These are phyloP conservation scores for Semnornis frantzii DNA, from an alignment of 2,113 vertebrate species.

Conservation along the genomic window DNA sequence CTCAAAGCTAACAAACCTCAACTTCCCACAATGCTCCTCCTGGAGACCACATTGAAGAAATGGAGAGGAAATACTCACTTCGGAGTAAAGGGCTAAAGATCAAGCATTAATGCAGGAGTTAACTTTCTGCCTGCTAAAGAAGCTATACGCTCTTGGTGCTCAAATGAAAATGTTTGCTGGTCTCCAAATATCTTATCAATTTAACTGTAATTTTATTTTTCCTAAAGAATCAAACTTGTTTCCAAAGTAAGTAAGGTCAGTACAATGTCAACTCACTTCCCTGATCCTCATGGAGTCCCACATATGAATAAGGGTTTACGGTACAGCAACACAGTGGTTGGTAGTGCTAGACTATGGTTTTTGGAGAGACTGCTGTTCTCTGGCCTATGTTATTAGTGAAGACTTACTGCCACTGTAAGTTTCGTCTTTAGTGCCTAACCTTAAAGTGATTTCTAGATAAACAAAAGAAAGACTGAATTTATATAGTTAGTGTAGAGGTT, in stretches of 20 bases:
- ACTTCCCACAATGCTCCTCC: background rate
- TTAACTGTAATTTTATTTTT: background rate
- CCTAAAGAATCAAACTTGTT: background rate
- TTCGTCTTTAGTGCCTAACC: background rate
- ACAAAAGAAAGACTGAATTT: background rate
- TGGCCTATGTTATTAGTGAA: background rate
- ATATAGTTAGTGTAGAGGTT: background rate
- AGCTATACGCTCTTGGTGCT: background rate
- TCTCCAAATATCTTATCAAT: background rate
- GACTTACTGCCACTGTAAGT: background rate
- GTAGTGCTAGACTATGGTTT: background rate
- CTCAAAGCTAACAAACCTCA: background rate
- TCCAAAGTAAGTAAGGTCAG: background rate
- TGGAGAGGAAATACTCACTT: background rate
- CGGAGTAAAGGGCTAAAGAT: background rate
- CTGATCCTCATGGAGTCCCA: background rate
- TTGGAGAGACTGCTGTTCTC: background rate
- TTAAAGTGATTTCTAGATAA: background rate
- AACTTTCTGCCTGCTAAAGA: background rate
- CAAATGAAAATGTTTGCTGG: background rate
- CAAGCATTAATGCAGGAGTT: background rate
- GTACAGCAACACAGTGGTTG: background rate
- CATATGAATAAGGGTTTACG: background rate
- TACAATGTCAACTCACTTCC: background rate
- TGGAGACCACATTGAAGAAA: background rate